phyloP scores from a whole-genome alignment of 1,140 invertebrate species.

The Magallana gigas region DNA sequence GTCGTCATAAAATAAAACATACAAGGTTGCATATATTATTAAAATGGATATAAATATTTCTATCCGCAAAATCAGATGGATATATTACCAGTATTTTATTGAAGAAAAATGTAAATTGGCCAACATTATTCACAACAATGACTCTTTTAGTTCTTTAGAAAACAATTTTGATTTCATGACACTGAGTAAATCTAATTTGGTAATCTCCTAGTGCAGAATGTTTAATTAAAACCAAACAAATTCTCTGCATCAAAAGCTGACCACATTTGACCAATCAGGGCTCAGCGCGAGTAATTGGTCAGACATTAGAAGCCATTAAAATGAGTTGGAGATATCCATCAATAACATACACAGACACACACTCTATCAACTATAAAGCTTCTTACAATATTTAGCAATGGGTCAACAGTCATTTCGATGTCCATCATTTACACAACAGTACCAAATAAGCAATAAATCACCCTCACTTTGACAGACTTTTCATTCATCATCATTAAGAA shows the following conservation, averaged over 20 bases:
- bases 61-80: too few relatives aligned
- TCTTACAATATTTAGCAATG: background rate
- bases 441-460: constrained; percentile 43
- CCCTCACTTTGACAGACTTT: constrained; percentile 23
- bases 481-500: constrained; percentile 46
- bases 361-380: background rate
- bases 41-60: too few relatives aligned
- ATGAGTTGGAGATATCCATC: background rate
- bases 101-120: too few relatives aligned
- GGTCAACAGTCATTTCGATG: background rate
- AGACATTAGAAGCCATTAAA: background rate
- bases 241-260: background rate
- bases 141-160: too few relatives aligned
- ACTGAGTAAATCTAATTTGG: too few relatives aligned
- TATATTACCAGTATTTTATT: too few relatives aligned
- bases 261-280: background rate
- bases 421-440: background rate
- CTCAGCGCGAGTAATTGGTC: background rate
- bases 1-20: too few relatives aligned
- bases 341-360: constrained; percentile 13
- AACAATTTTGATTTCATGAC: too few relatives aligned
- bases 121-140: too few relatives aligned
- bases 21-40: too few relatives aligned
- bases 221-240: background rate
- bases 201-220: too few relatives aligned